Evolutionary conservation across 2,888 invertebrate species (phyloP), one percentile per base, ranked within the genome.

Genomic region (Cyaniris semiargus): DNA sequence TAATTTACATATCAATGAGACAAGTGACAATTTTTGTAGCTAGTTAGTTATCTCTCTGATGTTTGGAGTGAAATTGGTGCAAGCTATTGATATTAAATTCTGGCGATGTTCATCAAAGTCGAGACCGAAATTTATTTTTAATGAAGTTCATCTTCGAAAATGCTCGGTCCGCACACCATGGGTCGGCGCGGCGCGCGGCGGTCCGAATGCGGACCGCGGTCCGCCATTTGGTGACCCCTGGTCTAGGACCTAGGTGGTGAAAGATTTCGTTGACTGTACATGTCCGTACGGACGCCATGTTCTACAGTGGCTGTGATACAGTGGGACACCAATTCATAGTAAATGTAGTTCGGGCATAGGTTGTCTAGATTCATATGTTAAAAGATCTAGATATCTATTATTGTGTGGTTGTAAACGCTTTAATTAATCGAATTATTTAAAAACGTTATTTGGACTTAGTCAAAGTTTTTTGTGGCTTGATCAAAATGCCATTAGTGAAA

Each of bases 221-320:
- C 27, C 27, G 27, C 27, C 27, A 27, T 27, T 27, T 27, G 27
- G 27, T 27, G 27, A 27, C 27, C 27, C 1, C 27, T 27, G 27
- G n/a, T n/a, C n/a, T n/a, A n/a, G n/a, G n/a, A n/a, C n/a, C 15
- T 18, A 15, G 8, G 27, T 15, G 66, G 66, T 27, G 31, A 27
- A 13, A 13, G 0, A 66, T 66, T 27, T 76, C 4, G 44, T 23
- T 74, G 23, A 48, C 48, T 76, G 76, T 56, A 31, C 70, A 74
- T 10, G 72, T 71, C 74, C 74, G 66, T 60, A 76, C 60, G 79
- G 80, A 88, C 79, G 80, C 87, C 86, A 86, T 86, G 85, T 88
- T 87, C 86, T 87, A 87, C 84, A 88, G 86, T 88, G 91, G 90
- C 90, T 91, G 92, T 92, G 92, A 92, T 89, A 88, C 78, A 77